These are phyloP conservation scores for Selene dorsalis DNA, from an alignment of 2,797 vertebrate species.

Conservation along the genomic window DNA sequence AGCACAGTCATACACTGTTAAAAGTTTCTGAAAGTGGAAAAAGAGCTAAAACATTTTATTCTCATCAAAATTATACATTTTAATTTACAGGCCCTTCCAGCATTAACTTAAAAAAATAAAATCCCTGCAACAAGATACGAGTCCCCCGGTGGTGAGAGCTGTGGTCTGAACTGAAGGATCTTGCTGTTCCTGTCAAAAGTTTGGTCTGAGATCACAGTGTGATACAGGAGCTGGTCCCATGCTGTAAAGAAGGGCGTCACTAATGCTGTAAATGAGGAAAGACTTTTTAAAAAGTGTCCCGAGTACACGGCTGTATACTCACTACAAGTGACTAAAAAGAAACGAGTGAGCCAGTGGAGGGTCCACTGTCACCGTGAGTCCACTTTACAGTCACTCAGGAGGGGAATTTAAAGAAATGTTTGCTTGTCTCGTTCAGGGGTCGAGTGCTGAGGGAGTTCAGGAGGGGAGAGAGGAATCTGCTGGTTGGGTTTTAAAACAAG, in stretches of 20 bases:
- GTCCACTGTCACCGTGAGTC: conserved; percentile 42
- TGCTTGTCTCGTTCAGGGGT: conserved; percentile 27
- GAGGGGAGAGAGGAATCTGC: conserved; percentile 46
- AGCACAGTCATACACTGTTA: conserved; percentile 63
- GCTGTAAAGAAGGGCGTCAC: conserved; percentile 63
- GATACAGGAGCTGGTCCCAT: conserved; percentile 79
- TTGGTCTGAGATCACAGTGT: conserved; percentile 65
- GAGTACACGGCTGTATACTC: conserved; percentile 61
- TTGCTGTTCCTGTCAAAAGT: conserved; percentile 26
- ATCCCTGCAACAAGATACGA: conserved; percentile 68
- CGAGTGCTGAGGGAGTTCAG: conserved; percentile 23
- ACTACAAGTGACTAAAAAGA: conserved; percentile 71
- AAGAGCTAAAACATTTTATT: conserved; percentile 83
- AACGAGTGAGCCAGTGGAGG: conserved; percentile 36
- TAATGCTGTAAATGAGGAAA: conserved; percentile 74
- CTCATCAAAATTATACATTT: conserved; percentile 82
- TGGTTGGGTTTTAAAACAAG: conserved; percentile 83
- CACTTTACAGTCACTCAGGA: conserved; percentile 47
- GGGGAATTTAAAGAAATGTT: conserved; percentile 22
- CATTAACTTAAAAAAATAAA: conserved; percentile 77
- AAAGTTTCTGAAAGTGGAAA: conserved; percentile 74
- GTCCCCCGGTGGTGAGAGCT: conserved; percentile 42
- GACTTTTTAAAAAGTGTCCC: conserved; percentile 58
- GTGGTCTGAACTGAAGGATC: conserved; percentile 37
- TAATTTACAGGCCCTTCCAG: conserved; percentile 82